Percentiles rank a stretch among this genome's conserved stretches.
Evolutionary conservation across 2,888 invertebrate genomes (phyloP).

Genomic region (Phyllotreta striolata): DNA sequence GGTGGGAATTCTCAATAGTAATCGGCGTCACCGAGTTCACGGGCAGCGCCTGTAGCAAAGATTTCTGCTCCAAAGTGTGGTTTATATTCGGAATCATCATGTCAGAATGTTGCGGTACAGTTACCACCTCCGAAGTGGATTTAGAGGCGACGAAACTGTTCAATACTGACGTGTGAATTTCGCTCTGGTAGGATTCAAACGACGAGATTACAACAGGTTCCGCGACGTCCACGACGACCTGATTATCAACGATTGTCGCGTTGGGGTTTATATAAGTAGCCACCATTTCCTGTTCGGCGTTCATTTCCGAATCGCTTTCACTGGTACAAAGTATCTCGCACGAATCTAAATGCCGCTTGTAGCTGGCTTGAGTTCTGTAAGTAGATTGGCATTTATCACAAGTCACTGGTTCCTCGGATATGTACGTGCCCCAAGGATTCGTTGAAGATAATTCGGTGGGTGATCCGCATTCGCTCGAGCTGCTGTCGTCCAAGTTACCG

Average conservation of each 20-base stretch:
- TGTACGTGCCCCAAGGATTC: constrained; percentile 54
- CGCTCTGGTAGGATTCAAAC: constrained; percentile 57
- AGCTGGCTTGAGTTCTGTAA: constrained; percentile 83
- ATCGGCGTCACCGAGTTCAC: constrained; percentile 41
- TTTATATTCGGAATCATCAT: constrained; percentile 40
- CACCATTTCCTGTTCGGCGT: constrained; percentile 41
- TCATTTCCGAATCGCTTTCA: constrained; percentile 79
- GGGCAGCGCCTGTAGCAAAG: constrained; percentile 45
- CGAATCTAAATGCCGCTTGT: constrained; percentile 77
- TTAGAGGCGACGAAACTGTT: constrained; percentile 55
- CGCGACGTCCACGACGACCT: constrained; percentile 41
- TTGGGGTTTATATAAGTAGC: constrained; percentile 34
- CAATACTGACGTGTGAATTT: constrained; percentile 56
- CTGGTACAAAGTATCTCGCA: constrained; percentile 83
- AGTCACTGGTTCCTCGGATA: constrained; percentile 78
- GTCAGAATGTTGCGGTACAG: constrained; percentile 46
- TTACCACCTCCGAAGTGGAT: constrained; percentile 51
- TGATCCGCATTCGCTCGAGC: constrained; percentile 63
- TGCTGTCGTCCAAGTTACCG: constrained; percentile 64
- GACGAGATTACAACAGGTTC: constrained; percentile 55
- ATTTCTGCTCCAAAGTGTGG: constrained; percentile 44
- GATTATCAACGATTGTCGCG: constrained; percentile 35
- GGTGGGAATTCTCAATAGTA: constrained; percentile 38
- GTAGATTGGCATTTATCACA: constrained; percentile 89
- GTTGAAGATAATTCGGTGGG: constrained; percentile 46